Conservation (phyloP, 2,888 invertebrate genomes). For the Abscondita cerata region DNA sequence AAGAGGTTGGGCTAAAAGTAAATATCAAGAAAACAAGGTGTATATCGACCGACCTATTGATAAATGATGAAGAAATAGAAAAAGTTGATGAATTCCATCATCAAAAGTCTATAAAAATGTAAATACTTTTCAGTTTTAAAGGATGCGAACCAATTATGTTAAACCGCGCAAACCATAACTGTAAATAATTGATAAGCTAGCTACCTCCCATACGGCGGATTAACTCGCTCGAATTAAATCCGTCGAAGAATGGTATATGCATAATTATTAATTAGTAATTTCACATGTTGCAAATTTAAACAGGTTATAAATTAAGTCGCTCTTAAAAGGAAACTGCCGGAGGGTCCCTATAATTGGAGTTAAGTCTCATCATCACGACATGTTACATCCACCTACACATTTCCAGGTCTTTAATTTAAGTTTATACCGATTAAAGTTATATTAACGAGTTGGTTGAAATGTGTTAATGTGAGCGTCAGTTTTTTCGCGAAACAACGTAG, state of each 20-base stretch:
- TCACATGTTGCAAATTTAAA: constrained; percentile 12
- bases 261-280: constrained; percentile 11
- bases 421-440: constrained; percentile 1
- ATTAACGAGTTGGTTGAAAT: background rate
- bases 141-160: no score
- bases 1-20: no score
- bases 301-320: constrained; percentile 18
- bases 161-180: no score
- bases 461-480: background rate
- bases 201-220: constrained; percentile 1
- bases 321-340: constrained; percentile 21
- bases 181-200: background rate
- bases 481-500: background rate
- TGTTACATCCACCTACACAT: constrained; percentile 15
- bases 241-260: constrained; percentile 6
- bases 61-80: no score
- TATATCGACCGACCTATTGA: no score
- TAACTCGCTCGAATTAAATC: background rate
- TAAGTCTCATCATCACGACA: constrained; percentile 15
- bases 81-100: no score
- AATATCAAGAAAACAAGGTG: no score
- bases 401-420: constrained; percentile 6
- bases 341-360: constrained; percentile 12
- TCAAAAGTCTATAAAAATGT: no score
- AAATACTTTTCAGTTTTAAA: no score